A percentile compares a stretch with the other conserved stretches of the same genome.
Evolutionary conservation across 2,113 vertebrate species (phyloP).

Genomic region (Notothenia coriiceps): DNA sequence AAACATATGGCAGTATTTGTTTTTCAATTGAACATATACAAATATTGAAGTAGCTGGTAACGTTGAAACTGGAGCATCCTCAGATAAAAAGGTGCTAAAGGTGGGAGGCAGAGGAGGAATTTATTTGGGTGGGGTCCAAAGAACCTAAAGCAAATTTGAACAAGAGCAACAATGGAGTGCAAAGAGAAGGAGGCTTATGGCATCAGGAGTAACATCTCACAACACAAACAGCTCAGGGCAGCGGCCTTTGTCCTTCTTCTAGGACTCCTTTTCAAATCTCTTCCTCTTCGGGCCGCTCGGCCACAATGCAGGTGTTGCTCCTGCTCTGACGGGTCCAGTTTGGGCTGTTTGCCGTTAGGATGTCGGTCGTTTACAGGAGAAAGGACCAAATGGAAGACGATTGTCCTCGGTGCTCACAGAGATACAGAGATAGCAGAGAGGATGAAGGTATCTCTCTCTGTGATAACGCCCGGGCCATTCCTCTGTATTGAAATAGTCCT

Average conservation of each 20-base stretch:
- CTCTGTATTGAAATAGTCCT: constrained; percentile 11
- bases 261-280: constrained; percentile 69
- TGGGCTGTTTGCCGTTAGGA: constrained; percentile 77
- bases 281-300: constrained; percentile 66
- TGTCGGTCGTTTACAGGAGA: constrained; percentile 76
- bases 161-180: constrained; percentile 77
- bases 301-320: constrained; percentile 78
- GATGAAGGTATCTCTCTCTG: constrained; percentile 34
- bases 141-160: constrained; percentile 82
- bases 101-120: constrained; percentile 56
- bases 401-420: constrained; percentile 60
- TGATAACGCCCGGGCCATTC: constrained; percentile 23
- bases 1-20: no score
- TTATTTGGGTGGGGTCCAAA: constrained; percentile 68
- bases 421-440: constrained; percentile 65
- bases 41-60: no score
- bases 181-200: constrained; percentile 72
- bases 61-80: not conserved
- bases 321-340: constrained; percentile 73
- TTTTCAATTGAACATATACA: no score
- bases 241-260: constrained; percentile 70
- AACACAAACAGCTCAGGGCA: constrained; percentile 82
- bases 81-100: not conserved
- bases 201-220: constrained; percentile 71
- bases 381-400: constrained; percentile 69